These are phyloP conservation scores for Rousettus leschenaultii DNA, from an alignment of 2,113 vertebrate genomes.

Conservation along the genomic window DNA sequence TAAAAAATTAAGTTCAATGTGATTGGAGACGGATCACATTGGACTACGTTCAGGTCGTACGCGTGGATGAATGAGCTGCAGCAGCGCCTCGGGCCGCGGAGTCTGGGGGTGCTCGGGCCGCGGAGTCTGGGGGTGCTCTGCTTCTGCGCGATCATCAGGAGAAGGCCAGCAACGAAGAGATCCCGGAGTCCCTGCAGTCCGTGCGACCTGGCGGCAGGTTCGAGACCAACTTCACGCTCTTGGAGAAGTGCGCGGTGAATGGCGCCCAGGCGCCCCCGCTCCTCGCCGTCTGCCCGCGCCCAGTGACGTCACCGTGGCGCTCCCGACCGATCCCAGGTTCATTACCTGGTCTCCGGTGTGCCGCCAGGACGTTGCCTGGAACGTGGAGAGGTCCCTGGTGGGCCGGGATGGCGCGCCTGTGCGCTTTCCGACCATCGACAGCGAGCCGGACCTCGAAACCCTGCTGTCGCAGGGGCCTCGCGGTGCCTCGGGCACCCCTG, in stretches of 20 bases:
- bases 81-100: constrained; percentile 82
- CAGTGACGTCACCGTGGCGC: constrained; percentile 83
- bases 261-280: constrained; percentile 89
- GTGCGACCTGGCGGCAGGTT: constrained; percentile 92
- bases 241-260: constrained; percentile 95
- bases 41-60: constrained; percentile 47
- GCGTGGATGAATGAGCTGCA: constrained; percentile 95
- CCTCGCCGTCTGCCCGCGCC: constrained; percentile 88
- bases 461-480: constrained; percentile 79
- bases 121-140: constrained; percentile 90
- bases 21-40: not conserved
- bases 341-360: constrained; percentile 93
- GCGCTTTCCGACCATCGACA: constrained; percentile 89
- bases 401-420: constrained; percentile 87
- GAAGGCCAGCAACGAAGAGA: constrained; percentile 92
- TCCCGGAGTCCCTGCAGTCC: constrained; percentile 87
- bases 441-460: constrained; percentile 91
- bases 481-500: not conserved
- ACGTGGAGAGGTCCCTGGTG: constrained; percentile 96
- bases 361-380: constrained; percentile 93
- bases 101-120: constrained; percentile 88
- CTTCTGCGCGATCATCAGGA: constrained; percentile 97
- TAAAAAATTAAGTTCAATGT: not conserved
- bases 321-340: constrained; percentile 89
- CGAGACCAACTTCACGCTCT: constrained; percentile 90